phyloP scores from a whole-genome alignment of 2,888 invertebrate species.

The Sminthurinus aureus region DNA sequence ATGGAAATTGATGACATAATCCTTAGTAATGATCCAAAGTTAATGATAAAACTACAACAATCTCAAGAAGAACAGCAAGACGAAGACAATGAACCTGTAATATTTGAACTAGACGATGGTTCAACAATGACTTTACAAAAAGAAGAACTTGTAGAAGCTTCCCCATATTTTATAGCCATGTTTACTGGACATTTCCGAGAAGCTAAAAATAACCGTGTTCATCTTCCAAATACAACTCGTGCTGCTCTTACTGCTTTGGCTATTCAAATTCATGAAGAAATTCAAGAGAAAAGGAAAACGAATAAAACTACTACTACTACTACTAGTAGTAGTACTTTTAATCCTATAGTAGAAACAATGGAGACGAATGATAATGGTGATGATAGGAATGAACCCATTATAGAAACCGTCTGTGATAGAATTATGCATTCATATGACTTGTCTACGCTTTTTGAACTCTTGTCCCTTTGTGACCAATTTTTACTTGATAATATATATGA shows the following conservation, averaged over 20 bases:
- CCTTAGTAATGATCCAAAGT: too few species aligned
- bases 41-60: too few species aligned
- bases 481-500: slow-evolving; percentile 29
- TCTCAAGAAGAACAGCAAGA: too few species aligned
- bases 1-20: too few species aligned
- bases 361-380: too few species aligned
- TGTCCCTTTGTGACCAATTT: slow-evolving; percentile 31
- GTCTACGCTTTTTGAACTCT: slow-evolving; percentile 25
- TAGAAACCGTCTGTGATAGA: not conserved
- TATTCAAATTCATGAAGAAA: slow-evolving; percentile 22
- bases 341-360: too few species aligned
- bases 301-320: not conserved
- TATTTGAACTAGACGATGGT: slow-evolving; percentile 29
- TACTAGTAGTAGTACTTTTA: not conserved
- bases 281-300: not conserved
- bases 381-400: too few species aligned
- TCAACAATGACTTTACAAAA: slow-evolving; percentile 17
- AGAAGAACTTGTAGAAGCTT: slow-evolving; percentile 21
- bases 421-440: slow-evolving; percentile 8
- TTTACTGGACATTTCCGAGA: slow-evolving; percentile 33
- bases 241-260: slow-evolving; percentile 19
- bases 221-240: slow-evolving; percentile 17
- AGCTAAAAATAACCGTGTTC: slow-evolving; percentile 18
- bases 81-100: not conserved
- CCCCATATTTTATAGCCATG: slow-evolving; percentile 34